Conservation (phyloP, 2,113 vertebrate genomes). For the Rhynchomys soricoides region DNA sequence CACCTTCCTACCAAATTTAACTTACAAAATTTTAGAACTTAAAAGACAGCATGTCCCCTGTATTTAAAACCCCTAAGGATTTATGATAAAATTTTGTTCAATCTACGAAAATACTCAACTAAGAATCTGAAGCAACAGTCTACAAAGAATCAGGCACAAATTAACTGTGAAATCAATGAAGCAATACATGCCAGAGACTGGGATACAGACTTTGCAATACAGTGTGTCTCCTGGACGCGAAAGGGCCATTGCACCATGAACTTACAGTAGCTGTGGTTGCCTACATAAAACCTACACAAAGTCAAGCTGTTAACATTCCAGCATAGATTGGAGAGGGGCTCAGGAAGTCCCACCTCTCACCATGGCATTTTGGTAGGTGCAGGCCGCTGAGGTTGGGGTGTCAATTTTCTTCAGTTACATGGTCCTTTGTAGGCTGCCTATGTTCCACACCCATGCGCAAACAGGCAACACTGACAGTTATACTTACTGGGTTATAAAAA, state of each 20-base stretch:
- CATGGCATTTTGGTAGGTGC: neutral
- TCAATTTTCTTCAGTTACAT: neutral
- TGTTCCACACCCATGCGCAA: too few species aligned
- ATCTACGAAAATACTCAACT: neutral
- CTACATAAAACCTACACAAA: neutral
- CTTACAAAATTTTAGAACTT: neutral
- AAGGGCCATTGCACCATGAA: neutral
- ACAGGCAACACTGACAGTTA: neutral
- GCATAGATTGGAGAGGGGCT: too few species aligned
- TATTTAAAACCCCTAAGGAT: neutral
- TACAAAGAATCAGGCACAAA: slow-evolving; percentile 16
- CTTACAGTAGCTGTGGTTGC: neutral
- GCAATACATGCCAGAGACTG: neutral
- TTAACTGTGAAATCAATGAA: slow-evolving; percentile 39
- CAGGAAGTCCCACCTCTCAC: neutral
- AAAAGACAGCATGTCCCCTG: neutral
- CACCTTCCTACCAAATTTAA: slow-evolving; percentile 24
- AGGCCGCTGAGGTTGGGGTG: neutral
- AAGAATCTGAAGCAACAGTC: slow-evolving; percentile 13
- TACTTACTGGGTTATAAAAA: neutral
- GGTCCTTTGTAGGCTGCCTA: neutral
- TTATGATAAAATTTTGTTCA: slow-evolving; percentile 28
- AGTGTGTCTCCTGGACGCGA: neutral
- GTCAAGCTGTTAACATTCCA: neutral
- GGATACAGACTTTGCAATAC: neutral